These are phyloP conservation scores for Conus ventricosus DNA, from an alignment of 1,140 invertebrate species.

Conservation along the genomic window DNA sequence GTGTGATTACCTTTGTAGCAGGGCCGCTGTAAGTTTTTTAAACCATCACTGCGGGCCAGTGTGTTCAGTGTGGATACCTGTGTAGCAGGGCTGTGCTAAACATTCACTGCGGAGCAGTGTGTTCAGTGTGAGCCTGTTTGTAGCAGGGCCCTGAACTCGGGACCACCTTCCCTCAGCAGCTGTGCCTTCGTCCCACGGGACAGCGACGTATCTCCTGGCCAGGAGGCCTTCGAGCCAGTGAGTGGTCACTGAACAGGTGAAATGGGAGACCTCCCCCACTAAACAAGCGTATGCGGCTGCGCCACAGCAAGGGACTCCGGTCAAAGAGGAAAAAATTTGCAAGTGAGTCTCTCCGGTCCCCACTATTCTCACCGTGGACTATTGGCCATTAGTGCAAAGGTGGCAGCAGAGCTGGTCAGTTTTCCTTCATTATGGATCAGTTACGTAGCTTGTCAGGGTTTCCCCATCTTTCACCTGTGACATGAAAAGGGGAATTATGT, in stretches of 20 bases:
- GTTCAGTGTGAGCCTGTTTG: background rate
- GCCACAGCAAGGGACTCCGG: conserved; percentile 18
- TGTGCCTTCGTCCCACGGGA: conserved; percentile 28
- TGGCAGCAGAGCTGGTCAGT: no score
- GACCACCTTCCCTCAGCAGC: conserved; percentile 26
- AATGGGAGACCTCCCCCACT: conserved; percentile 23
- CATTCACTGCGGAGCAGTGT: background rate
- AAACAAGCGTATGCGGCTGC: background rate
- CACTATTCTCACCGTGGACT: no score
- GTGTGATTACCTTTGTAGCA: no score
- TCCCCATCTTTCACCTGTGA: no score
- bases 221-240: conserved; percentile 9
- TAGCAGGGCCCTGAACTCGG: background rate
- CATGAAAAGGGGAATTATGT: no score
- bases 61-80: no score
- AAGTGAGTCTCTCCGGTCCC: background rate
- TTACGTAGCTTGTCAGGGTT: no score
- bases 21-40: no score
- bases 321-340: conserved; percentile 25
- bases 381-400: no score
- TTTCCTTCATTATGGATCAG: no score
- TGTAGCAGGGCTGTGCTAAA: no score
- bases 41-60: no score
- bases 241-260: conserved; percentile 26
- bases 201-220: conserved; percentile 10